Percentiles rank a stretch among this genome's conserved stretches.
phyloP scores from a whole-genome alignment of 2,113 vertebrate species.

The Furnarius figulus region DNA sequence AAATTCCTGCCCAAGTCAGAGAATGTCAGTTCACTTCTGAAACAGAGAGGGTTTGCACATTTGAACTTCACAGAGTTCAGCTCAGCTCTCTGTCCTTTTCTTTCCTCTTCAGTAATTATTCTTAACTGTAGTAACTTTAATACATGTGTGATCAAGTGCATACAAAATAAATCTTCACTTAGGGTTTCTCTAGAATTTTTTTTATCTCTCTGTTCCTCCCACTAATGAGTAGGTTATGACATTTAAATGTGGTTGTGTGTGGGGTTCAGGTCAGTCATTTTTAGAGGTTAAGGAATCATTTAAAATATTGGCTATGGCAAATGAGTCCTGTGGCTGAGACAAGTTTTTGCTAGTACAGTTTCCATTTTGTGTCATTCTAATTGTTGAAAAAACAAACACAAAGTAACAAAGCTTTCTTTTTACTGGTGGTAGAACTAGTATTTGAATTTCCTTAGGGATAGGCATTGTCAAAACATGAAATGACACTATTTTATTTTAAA shows the following conservation, averaged over 20 bases:
- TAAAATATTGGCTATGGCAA: neutral
- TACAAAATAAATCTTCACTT: conserved; percentile 3
- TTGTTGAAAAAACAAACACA: neutral
- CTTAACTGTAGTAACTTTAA: neutral
- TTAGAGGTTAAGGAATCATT: neutral
- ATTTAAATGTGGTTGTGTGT: neutral
- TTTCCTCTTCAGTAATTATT: neutral
- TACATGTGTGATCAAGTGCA: neutral
- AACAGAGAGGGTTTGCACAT: neutral
- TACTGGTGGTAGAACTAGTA: neutral
- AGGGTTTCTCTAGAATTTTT: neutral
- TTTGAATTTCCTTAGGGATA: neutral
- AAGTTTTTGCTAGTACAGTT: neutral
- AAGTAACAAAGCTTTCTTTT: neutral
- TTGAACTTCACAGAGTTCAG: conserved; percentile 29
- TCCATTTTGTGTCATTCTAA: neutral
- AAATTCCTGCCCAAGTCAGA: neutral
- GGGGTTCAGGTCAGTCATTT: neutral
- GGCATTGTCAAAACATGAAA: neutral
- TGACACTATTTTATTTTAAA: neutral
- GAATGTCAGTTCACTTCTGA: neutral
- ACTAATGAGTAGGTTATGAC: neutral
- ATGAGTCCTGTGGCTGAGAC: neutral
- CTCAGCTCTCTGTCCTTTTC: neutral
- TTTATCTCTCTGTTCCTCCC: neutral